Percentiles rank a stretch among this genome's conserved stretches.
These are phyloP conservation scores for Peromyscus nudipes DNA, from an alignment of 2,797 vertebrate species.

Conservation along the genomic window DNA sequence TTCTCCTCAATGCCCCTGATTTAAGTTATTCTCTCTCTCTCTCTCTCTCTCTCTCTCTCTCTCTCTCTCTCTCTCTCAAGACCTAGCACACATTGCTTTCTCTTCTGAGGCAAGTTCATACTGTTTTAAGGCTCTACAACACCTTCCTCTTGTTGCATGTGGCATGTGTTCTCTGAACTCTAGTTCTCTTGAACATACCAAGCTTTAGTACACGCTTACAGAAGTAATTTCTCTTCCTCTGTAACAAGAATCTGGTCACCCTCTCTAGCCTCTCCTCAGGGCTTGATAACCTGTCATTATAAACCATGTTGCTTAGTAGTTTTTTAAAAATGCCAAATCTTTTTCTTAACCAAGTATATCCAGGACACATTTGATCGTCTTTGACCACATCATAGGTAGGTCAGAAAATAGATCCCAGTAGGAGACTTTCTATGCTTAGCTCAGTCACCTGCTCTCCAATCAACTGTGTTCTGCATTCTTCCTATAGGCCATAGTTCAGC, in stretches of 20 bases:
- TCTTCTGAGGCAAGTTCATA: neutral
- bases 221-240: neutral
- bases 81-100: neutral
- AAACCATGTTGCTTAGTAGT: neutral
- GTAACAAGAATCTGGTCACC: neutral
- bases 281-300: neutral
- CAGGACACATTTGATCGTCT: neutral
- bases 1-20: neutral
- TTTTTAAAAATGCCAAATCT: neutral
- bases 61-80: no score
- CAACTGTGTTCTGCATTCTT: neutral
- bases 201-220: neutral
- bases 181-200: neutral
- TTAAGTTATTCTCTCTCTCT: neutral
- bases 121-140: neutral
- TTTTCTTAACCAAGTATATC: neutral
- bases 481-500: neutral
- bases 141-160: neutral
- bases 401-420: no score
- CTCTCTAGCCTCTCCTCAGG: neutral
- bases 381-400: neutral
- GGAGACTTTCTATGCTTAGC: neutral
- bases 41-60: no score
- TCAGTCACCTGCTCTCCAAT: neutral
- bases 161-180: neutral